Base-by-base conservation (phyloP, 2,888 invertebrate genomes). In the Catocala fraxini region DNA sequence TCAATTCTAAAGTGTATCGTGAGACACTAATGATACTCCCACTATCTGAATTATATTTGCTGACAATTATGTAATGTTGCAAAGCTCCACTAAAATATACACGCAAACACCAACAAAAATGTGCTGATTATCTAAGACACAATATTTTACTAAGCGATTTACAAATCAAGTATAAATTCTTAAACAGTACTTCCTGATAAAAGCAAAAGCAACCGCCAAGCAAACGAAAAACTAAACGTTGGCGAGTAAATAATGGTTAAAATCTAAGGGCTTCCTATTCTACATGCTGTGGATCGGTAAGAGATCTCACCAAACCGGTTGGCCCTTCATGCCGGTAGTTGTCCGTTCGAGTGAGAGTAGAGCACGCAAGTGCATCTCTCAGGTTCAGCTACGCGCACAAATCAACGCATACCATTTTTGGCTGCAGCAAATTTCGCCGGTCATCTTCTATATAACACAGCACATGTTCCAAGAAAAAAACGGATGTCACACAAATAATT, bases 221-320 rank as follows among this genome's bases (percentile, higher is more conserved):
- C 75, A 63, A 65, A 68, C 66, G 65, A 61, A 54, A 65, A 75
- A 69, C 60, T 55, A 51, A 52, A 70, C 64, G 49, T 56, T 45
- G 58, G 59, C 65, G 64, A 68, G 25, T 56, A 68, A 69, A 71
- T 43, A 65, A 68, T 67, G 59, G 51, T 69, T 69, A 68, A 25
- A 74, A 78, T 68, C 74, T 71, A 73, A 75, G 75, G 79, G 79
- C 73, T 82, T 80, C 84, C 84, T 84, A 84, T 68, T 82, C 80
- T 79, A 81, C 76, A 76, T 71, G 71, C 81, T 79, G 83, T 81
- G 75, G 83, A 82, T 88, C 82, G 83, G 85, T 78, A 83, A 82
- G 82, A 86, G 85, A 83, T 88, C 93, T 94, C 87, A 94, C 93
- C 93, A 94, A 91, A 94, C 93, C 92, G 94, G 93, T 92, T 92